A percentile compares a stretch with the other conserved stretches of the same genome.
Conservation (phyloP, 1,140 invertebrate species). For the Pristionchus pacificus region DNA sequence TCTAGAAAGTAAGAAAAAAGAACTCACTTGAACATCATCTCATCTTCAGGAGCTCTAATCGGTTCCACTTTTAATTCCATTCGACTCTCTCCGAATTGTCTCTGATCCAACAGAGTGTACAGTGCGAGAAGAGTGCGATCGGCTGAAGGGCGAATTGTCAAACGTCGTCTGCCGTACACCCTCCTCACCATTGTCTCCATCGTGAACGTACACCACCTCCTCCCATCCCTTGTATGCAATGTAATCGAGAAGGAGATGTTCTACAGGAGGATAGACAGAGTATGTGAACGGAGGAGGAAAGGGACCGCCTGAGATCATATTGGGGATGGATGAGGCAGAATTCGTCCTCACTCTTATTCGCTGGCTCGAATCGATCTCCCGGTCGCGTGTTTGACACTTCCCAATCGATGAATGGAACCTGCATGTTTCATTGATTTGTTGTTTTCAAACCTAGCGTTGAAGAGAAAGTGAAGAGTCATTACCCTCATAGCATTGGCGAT, state of each 20-base stretch:
- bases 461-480: not conserved
- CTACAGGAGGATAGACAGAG: slow-evolving; percentile 22
- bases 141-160: slow-evolving; percentile 13
- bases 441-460: not conserved
- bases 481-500: slow-evolving; percentile 28
- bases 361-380: not conserved
- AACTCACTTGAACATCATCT: slow-evolving; percentile 22
- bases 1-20: too few species aligned
- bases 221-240: slow-evolving; percentile 32
- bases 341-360: too few species aligned
- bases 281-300: slow-evolving; percentile 21
- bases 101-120: slow-evolving; percentile 18
- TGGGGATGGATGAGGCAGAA: too few species aligned
- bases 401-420: slow-evolving; percentile 29
- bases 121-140: slow-evolving; percentile 25
- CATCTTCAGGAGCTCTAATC: slow-evolving; percentile 2
- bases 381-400: slow-evolving; percentile 10
- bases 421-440: not conserved
- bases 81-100: slow-evolving; percentile 20
- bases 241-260: slow-evolving; percentile 27
- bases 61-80: not conserved
- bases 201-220: slow-evolving; percentile 27
- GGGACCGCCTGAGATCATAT: too few species aligned
- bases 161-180: too few species aligned
- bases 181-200: slow-evolving; percentile 28